phyloP scores from a whole-genome alignment of 92 coral and sea anemone genomes.

The Porites divaricata region DNA sequence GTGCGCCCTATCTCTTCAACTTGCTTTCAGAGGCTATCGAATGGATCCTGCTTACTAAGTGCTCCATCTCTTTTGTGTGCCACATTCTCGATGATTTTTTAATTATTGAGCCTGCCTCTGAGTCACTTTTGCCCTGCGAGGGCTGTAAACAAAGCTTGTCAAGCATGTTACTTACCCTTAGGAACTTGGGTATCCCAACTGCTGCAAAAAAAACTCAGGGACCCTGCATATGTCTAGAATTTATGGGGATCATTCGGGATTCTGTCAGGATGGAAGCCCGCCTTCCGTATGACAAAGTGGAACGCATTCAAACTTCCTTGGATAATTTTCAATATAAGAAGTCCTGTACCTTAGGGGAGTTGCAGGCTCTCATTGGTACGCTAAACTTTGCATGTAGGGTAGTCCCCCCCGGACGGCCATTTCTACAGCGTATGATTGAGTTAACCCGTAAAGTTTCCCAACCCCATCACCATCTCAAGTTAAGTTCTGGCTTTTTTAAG shows the following conservation, averaged over 20 bases:
- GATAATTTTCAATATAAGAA: too few species aligned
- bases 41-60: slow-evolving; percentile 57
- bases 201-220: slow-evolving; percentile 63
- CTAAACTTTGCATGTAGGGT: too few species aligned
- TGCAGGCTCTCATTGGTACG: slow-evolving; percentile 16
- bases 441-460: too few species aligned
- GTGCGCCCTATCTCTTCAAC: slow-evolving; percentile 56
- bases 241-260: slow-evolving; percentile 51
- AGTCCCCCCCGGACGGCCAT: slow-evolving; percentile 12
- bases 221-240: slow-evolving; percentile 49
- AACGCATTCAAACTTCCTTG: too few species aligned
- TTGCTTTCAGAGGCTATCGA: slow-evolving; percentile 56
- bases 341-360: too few species aligned
- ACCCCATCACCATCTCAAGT: too few species aligned
- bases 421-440: too few species aligned
- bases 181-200: slow-evolving; percentile 59
- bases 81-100: slow-evolving; percentile 59
- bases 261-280: slow-evolving; percentile 23
- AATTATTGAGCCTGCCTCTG: slow-evolving; percentile 53
- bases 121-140: slow-evolving; percentile 11
- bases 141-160: slow-evolving; percentile 54
- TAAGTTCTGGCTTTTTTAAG: slow-evolving; percentile 11
- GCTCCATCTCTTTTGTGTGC: slow-evolving; percentile 37
- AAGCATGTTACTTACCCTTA: slow-evolving; percentile 51
- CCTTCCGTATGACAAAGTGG: slow-evolving; percentile 11